Base-by-base conservation (phyloP, 1,140 invertebrate genomes). In the Solenopsis invicta region DNA sequence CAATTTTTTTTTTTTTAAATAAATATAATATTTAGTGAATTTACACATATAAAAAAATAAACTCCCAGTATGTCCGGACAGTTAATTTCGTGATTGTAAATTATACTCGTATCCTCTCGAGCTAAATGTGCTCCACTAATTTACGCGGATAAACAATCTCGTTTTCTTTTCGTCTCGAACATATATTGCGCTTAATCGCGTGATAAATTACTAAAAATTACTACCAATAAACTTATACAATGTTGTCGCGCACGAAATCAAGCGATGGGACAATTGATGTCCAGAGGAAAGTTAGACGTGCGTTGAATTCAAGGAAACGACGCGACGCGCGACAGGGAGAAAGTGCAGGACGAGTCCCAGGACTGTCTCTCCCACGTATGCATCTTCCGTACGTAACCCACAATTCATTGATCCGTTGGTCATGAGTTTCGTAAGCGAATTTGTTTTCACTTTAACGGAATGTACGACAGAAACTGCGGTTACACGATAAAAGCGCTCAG, bases 291-390 rank as follows among this genome's bases (percentile, higher is more conserved):
- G 87, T 84, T 82, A 69, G 61, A 76, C 81, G 64, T 66, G 71
- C 45, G 50, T 78, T 72, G 86, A 59, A 84, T 89, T 64, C 67
- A 64, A 64, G 45, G 69, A 81, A 88, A 77, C 48, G 69, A 61
- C 29, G 50, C 48, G 69, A 61, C 29, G 50, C 50, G n/a, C 82
- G 76, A 76, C 56, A 29, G 77, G 21, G 88, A 88, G 87, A 89
- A 89, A 89, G 88, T 89, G 56, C 50, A 80, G 80, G 59, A 78
- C 52, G 41, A 64, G 67, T 24, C 29, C 56, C 41, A 67, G 10
- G 69, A 82, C 45, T 69, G 86, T 72, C 82, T 89, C 88, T 89
- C 87, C 62, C 88, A 89, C 54, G 54, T 86, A 56, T 85, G 54
- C 86, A 85, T 89, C 80, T 67, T 21, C 52, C 29, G 52, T 29